These are phyloP conservation scores for Drosophila ficusphila DNA, from an alignment of 1,140 invertebrate genomes.

Conservation along the genomic window DNA sequence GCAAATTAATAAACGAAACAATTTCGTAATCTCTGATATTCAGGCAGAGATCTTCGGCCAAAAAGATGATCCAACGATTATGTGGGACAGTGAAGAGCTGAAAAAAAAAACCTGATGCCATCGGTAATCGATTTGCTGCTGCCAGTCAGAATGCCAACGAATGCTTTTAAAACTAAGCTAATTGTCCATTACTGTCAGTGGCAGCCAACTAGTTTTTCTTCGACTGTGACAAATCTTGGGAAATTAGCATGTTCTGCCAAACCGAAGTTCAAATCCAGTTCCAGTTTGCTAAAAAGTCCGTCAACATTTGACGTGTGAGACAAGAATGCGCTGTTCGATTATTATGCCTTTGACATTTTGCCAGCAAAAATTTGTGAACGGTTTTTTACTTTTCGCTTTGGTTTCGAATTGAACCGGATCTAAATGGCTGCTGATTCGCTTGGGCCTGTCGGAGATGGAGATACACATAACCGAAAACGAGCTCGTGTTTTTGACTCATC, in stretches of 20 bases:
- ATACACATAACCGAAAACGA: conserved; percentile 42
- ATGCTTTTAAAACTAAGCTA: conserved; percentile 61
- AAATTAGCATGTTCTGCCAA: conserved; percentile 37
- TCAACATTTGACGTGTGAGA: conserved; percentile 30
- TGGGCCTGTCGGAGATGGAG: conserved; percentile 20
- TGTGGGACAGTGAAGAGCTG: conserved; percentile 20
- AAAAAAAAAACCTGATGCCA: background rate
- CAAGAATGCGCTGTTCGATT: conserved; percentile 39
- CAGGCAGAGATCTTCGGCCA: conserved; percentile 9
- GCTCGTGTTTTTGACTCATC: conserved; percentile 53
- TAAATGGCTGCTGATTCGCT: conserved; percentile 65
- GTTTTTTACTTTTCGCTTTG: conserved; percentile 33
- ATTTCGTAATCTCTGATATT: conserved; percentile 24
- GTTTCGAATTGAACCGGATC: conserved; percentile 73
- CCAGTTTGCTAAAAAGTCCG: conserved; percentile 11
- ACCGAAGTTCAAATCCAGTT: conserved; percentile 38
- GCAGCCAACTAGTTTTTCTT: conserved; percentile 57
- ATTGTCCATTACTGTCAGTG: conserved; percentile 62
- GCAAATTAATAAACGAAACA: conserved; percentile 44
- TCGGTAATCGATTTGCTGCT: conserved; percentile 31
- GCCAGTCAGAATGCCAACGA: conserved; percentile 38
- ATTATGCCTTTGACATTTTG: conserved; percentile 77
- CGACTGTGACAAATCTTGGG: conserved; percentile 33
- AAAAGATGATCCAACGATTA: conserved; percentile 15
- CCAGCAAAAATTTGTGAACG: conserved; percentile 32